Evolutionary conservation across 1,140 invertebrate species (phyloP).

Genomic region (Pollicipes pollicipes): DNA sequence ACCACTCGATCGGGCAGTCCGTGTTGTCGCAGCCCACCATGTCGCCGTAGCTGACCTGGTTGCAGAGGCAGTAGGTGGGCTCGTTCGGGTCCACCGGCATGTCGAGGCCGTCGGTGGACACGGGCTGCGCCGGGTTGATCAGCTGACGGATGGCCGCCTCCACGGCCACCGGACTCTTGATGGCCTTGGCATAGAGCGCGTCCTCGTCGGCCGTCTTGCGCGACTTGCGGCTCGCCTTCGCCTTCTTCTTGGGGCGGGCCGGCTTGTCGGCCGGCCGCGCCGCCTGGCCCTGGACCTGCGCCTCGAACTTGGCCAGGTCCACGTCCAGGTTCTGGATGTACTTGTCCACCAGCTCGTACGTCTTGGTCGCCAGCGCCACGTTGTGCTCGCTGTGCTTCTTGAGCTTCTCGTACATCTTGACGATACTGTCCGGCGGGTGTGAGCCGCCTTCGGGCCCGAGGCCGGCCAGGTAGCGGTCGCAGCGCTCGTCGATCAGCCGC

Average conservation of each 20-base stretch:
- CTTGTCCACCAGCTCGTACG: slow-evolving; percentile 89
- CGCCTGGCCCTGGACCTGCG: slow-evolving; percentile 43
- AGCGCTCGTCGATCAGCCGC: not conserved
- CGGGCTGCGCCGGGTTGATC: slow-evolving; percentile 24
- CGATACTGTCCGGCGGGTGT: not conserved
- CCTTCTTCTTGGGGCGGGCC: slow-evolving; percentile 26
- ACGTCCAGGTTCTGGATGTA: slow-evolving; percentile 85
- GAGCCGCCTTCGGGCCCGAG: not conserved
- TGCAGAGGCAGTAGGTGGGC: slow-evolving; percentile 90
- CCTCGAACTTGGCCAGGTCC: slow-evolving; percentile 83
- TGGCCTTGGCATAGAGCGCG: slow-evolving; percentile 27
- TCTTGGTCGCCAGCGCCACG: slow-evolving; percentile 88
- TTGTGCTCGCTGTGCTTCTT: slow-evolving; percentile 77
- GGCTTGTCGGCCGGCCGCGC: slow-evolving; percentile 9
- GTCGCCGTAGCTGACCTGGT: slow-evolving; percentile 74
- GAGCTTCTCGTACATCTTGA: slow-evolving; percentile 3
- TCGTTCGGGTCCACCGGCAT: slow-evolving; percentile 82
- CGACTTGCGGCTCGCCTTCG: slow-evolving; percentile 22
- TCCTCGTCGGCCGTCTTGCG: slow-evolving; percentile 37
- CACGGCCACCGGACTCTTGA: slow-evolving; percentile 26
- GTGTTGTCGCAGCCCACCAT: slow-evolving; percentile 99
- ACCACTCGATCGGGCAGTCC: slow-evolving; percentile 97
- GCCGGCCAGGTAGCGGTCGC: not conserved
- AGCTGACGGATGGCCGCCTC: slow-evolving; percentile 52
- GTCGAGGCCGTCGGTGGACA: slow-evolving; percentile 46